phyloP scores from a whole-genome alignment of 2,113 vertebrate genomes.

The Colinus virginianus region DNA sequence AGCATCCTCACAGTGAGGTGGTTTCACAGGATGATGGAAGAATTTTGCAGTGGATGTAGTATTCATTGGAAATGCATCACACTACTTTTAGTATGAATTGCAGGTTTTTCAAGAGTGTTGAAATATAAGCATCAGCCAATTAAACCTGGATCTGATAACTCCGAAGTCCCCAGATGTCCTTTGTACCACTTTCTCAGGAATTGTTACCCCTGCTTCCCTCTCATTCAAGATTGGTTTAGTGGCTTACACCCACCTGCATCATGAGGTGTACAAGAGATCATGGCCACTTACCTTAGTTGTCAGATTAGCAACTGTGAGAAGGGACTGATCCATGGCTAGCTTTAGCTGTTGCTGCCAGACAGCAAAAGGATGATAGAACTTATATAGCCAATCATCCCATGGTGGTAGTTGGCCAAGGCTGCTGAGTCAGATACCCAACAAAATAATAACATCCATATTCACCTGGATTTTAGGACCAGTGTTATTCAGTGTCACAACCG shows the following conservation, averaged over 20 bases:
- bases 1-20: neutral
- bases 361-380: neutral
- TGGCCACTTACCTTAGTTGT: neutral
- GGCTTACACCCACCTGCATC: neutral
- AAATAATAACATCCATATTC: neutral
- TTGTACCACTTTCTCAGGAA: neutral
- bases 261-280: neutral
- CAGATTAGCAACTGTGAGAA: neutral
- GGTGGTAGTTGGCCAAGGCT: neutral
- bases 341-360: neutral
- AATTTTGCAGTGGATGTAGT: neutral
- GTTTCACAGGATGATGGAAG: neutral
- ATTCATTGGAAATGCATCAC: neutral
- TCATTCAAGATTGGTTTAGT: neutral
- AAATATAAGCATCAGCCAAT: neutral
- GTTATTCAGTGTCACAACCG: neutral
- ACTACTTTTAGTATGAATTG: neutral
- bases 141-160: neutral
- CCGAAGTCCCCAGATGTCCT: neutral
- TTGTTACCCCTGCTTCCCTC: neutral
- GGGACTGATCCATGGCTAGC: neutral
- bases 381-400: accelerated
- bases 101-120: neutral
- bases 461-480: neutral
- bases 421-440: neutral